Evolutionary conservation across 2,888 invertebrate species (phyloP), one percentile per base, ranked within the genome.

Genomic region (Julus scanicus): DNA sequence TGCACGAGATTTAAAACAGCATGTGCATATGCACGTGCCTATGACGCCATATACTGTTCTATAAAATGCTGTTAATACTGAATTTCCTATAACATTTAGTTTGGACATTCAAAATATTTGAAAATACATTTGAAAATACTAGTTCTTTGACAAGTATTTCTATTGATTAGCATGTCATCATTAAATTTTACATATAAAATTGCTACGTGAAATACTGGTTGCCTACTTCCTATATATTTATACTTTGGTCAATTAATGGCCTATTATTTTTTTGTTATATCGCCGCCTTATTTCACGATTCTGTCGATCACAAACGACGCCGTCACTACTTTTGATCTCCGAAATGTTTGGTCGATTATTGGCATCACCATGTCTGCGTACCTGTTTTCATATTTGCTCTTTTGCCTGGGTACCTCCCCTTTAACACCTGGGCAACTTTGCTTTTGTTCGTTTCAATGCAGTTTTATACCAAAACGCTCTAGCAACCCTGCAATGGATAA

Each of bases 341-440:
- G 37, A 80, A 80, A 80, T 80, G 80, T 20, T 80, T 13, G 29
- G 80, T 80, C 80, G 80, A 80, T 80, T 80, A 80, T 80, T 37
- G 80, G 13, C 37, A 80, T 80, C 80, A 37, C 29, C 37, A 80
- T 80, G 20, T 80, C 8, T 1, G 37, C 37, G 37, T 37, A 80
- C 80, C 80, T 80, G 80, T 80, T 80, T 37, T 37, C 80, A 20
- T 80, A 37, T 80, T 80, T 80, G 80, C 80, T 80, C 80, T 80
- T 80, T 80, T 80, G 37, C 80, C 80, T 80, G 9, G 9, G 11
- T 29, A 29, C 29, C 80, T 80, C 80, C 80, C 80, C 37, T 80
- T 80, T 80, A 80, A 80, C 80, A 80, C 80, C 80, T 80, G 80
- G 80, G 11, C 80, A 13, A 80, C 29, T 80, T 80, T 80, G 80